phyloP scores from a whole-genome alignment of 2,113 vertebrate genomes.

The Ivindomyrus marchei region DNA sequence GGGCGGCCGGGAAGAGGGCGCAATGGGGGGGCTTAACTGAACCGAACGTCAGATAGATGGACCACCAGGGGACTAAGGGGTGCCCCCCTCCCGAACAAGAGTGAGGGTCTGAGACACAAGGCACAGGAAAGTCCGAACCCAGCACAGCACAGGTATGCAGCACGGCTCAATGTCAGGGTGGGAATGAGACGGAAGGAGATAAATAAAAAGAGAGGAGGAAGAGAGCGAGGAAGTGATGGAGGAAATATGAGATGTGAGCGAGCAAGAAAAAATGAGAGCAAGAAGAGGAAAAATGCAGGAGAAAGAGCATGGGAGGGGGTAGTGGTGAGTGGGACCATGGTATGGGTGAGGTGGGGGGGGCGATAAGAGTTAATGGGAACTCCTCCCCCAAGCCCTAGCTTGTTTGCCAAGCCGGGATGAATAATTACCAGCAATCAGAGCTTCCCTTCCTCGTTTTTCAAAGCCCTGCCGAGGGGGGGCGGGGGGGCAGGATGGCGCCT shows the following conservation, averaged over 20 bases:
- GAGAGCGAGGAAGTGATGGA: not conserved
- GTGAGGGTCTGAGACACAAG: not conserved
- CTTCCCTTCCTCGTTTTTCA: constrained; percentile 31
- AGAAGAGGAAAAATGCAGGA: not conserved
- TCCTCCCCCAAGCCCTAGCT: not conserved
- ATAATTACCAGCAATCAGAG: constrained; percentile 33
- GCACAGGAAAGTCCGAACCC: not conserved
- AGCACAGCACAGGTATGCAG: not conserved
- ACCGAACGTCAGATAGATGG: not conserved
- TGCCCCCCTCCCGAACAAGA: not conserved
- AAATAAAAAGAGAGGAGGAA: not conserved
- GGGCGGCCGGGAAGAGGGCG: not conserved
- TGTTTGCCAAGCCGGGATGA: constrained; percentile 28
- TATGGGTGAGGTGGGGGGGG: not conserved
- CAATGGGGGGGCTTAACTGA: not conserved
- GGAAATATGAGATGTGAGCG: not conserved
- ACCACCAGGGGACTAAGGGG: not conserved
- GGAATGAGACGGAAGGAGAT: not conserved
- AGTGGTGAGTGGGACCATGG: not conserved
- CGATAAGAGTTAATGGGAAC: constrained; percentile 25
- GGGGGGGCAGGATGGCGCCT: constrained; percentile 2
- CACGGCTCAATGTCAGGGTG: not conserved
- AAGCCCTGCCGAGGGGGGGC: constrained; percentile 13
- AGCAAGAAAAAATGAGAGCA: not conserved
- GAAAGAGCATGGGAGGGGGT: not conserved